Percentiles rank a stretch among this genome's conserved stretches.
These are phyloP conservation scores for Palloptera scutellata DNA, from an alignment of 2,888 invertebrate species.

Conservation along the genomic window DNA sequence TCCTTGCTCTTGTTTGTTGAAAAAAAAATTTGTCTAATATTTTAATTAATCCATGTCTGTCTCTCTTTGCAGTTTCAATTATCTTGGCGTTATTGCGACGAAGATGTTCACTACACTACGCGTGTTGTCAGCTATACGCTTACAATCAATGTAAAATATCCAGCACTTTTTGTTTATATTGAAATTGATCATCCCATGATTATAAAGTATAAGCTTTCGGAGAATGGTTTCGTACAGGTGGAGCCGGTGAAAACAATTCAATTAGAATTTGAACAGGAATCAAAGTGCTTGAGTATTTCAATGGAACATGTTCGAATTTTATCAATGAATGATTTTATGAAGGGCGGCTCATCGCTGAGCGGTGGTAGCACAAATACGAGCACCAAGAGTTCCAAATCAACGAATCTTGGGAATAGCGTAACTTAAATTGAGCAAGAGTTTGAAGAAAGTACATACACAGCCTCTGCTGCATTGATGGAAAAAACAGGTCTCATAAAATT, in stretches of 20 bases:
- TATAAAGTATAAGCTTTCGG: constrained; percentile 53
- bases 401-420: too few relatives aligned
- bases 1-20: too few relatives aligned
- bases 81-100: constrained; percentile 36
- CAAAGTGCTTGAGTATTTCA: constrained; percentile 44
- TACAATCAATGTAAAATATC: constrained; percentile 49
- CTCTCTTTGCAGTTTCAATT: constrained; percentile 37
- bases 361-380: not conserved
- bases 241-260: constrained; percentile 54
- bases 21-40: not conserved
- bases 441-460: too few relatives aligned
- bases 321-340: constrained; percentile 57
- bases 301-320: constrained; percentile 47
- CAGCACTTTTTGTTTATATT: constrained; percentile 60
- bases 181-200: constrained; percentile 50
- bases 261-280: constrained; percentile 48
- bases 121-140: constrained; percentile 48
- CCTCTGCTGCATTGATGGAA: too few relatives aligned
- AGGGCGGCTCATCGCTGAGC: not conserved
- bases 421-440: too few relatives aligned
- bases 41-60: not conserved
- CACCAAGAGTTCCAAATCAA: not conserved
- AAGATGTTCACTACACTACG: constrained; percentile 1
- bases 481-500: too few relatives aligned
- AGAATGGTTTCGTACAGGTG: constrained; percentile 60